Conservation (phyloP, 2,888 invertebrate genomes). For the Tachystola acroxantha region DNA sequence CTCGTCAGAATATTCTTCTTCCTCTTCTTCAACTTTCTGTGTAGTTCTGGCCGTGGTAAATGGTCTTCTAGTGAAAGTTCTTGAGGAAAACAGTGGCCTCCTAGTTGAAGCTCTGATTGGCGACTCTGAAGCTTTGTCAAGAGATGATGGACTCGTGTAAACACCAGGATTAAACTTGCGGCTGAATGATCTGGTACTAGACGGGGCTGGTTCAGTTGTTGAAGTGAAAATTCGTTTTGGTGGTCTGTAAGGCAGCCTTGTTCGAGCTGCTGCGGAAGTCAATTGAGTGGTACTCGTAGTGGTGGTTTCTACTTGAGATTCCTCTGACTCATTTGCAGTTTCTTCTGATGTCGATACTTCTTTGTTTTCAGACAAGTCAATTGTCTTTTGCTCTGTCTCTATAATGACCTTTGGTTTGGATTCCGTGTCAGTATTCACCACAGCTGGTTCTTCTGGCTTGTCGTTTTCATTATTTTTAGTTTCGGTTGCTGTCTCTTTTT, state of each 20-base stretch:
- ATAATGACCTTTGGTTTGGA: conserved; percentile 33
- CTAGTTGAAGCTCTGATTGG: conserved; percentile 36
- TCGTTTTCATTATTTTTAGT: conserved; percentile 11
- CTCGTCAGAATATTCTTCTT: conserved; percentile 57
- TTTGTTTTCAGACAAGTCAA: conserved; percentile 39
- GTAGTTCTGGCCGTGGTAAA: conserved; percentile 63
- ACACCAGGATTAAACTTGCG: conserved; percentile 68
- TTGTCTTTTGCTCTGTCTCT: conserved; percentile 34
- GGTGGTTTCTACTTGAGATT: conserved; percentile 36
- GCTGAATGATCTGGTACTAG: conserved; percentile 63
- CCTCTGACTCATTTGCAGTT: conserved; percentile 15
- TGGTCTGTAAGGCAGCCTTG: conserved; percentile 60
- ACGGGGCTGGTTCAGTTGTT: conserved; percentile 54
- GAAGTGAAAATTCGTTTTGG: conserved; percentile 57
- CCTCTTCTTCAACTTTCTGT: conserved; percentile 42
- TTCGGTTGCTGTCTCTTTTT: conserved; percentile 13
- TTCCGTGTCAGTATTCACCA: conserved; percentile 8
- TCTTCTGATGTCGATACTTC: conserved; percentile 13
- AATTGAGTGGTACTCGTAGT: conserved; percentile 43
- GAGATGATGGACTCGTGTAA: conserved; percentile 64
- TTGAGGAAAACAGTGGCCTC: conserved; percentile 51
- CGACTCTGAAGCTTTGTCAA: conserved; percentile 41
- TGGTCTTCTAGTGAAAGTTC: conserved; percentile 57
- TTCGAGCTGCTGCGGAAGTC: conserved; percentile 31
- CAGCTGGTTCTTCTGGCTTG: conserved; percentile 14